These are phyloP conservation scores for Sclerurus mexicanus DNA, from an alignment of 2,113 vertebrate species.

Conservation along the genomic window DNA sequence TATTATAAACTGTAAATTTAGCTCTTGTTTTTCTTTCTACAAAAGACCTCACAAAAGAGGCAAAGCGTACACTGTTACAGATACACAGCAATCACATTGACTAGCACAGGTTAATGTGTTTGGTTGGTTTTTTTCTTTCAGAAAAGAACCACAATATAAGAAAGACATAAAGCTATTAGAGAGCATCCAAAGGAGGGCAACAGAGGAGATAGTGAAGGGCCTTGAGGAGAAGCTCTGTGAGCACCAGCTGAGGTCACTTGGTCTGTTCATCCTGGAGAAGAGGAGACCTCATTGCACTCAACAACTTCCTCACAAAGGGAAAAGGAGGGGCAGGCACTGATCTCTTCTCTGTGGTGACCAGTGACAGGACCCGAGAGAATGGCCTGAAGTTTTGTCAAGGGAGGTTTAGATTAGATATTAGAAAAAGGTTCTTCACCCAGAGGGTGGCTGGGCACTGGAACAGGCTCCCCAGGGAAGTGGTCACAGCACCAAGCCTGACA, in stretches of 20 bases:
- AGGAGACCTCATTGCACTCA: neutral
- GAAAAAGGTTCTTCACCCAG: neutral
- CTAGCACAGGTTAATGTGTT: neutral
- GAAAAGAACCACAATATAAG: neutral
- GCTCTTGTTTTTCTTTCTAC: neutral
- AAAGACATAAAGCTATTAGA: neutral
- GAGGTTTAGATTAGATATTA: neutral
- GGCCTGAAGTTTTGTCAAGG: neutral
- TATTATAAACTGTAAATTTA: neutral
- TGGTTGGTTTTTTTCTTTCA: neutral
- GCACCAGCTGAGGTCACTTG: neutral
- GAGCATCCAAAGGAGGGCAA: neutral
- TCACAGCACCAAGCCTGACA: neutral
- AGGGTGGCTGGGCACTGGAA: neutral
- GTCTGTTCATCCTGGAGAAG: neutral
- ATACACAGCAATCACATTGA: neutral
- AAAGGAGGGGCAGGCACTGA: neutral
- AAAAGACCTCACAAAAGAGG: neutral
- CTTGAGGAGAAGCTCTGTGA: rapidly evolving
- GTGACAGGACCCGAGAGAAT: neutral
- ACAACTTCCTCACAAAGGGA: rapidly evolving
- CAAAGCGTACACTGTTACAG: neutral
- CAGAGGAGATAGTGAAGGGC: rapidly evolving
- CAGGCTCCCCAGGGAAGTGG: neutral
- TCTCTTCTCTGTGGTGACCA: neutral